Evolutionary conservation across 2,888 invertebrate genomes (phyloP).

Genomic region (Tricholauxania praeusta): DNA sequence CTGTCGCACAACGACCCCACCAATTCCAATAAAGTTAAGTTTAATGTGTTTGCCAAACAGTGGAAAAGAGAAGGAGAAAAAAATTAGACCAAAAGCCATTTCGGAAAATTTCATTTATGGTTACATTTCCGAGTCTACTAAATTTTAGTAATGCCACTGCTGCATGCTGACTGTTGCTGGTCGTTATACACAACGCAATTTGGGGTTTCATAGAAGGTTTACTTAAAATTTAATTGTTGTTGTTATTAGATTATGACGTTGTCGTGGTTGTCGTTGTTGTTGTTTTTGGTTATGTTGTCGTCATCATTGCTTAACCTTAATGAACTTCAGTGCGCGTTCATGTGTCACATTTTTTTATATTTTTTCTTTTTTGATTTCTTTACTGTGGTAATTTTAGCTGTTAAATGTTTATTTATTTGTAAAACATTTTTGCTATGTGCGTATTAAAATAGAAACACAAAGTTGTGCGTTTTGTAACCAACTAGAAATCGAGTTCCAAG

Average conservation of each 20-base stretch:
- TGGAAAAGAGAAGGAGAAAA: too few relatives aligned
- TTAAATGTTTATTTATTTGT: constrained; percentile 17
- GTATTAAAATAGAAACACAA: not conserved
- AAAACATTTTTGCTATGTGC: not conserved
- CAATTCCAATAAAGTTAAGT: not conserved
- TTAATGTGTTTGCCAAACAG: too few relatives aligned
- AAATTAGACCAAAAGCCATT: too few relatives aligned
- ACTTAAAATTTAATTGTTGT: constrained; percentile 47
- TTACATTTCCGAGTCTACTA: too few relatives aligned
- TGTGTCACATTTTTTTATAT: not conserved
- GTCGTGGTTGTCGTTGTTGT: constrained; percentile 1
- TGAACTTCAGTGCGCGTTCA: not conserved
- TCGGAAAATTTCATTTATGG: constrained; percentile 38
- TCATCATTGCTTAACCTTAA: not conserved
- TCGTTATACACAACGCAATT: too few relatives aligned
- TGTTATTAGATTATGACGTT: constrained; percentile 50
- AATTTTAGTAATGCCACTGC: not conserved
- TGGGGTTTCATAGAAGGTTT: not conserved
- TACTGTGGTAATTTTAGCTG: constrained; percentile 1
- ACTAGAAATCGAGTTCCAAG: too few relatives aligned
- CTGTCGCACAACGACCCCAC: too few relatives aligned
- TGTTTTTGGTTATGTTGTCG: not conserved
- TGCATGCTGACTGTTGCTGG: too few relatives aligned
- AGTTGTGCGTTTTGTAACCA: too few relatives aligned
- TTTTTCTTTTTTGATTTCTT: constrained; percentile 1